Base-by-base conservation (phyloP, 2,888 invertebrate species). In the Oscheius sp. region DNA sequence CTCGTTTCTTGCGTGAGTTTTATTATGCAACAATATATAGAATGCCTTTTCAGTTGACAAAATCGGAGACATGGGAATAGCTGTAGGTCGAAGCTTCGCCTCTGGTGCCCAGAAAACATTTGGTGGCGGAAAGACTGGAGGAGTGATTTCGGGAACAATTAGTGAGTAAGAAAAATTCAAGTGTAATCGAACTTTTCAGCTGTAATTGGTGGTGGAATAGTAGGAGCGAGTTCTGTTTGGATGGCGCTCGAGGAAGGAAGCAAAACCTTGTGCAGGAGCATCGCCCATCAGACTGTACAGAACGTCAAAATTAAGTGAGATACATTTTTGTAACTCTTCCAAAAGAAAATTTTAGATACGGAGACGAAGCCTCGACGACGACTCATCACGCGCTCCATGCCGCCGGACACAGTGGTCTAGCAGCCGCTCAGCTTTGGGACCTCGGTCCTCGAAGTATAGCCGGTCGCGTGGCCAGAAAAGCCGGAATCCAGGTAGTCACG, bases 251-350 rank as follows among this genome's bases (percentile, higher is more conserved):
- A 94, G 86, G 91, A 92, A 63, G 93, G 94, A 0, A 93, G 93
- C 1, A 91, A 91, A 74, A 92, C 92, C 63, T 86, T 92, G 66
- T 93, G 93, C 9, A 89, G 86, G 63, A 90, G 87, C 76, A 89
- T 94, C 35, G 92, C 93, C 66, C 91, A 93, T 81, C 94, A 94
- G 89, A 94, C 94, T 0, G 94, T 94, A 0, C 92, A 92, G 86
- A 92, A 94, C 72, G 93, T 94, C 55, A 91, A 93, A 83, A 92
- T 94, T 87, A 93, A 93, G 93, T 94, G 90, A 90, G 91, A 59
- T 53, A 13, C 9, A 2, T 51, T 35, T 21, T 3, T 21, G 11
- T 13, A 53, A 21, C 7, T 42, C 5, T 58, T 58, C 58, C 32
- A 63, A 50, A 42, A 33, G 1, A 59, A 10, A 21, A 11, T 29